Evolutionary conservation across 2,888 invertebrate genomes (phyloP).

Genomic region (Ptycholaimellus sp.): DNA sequence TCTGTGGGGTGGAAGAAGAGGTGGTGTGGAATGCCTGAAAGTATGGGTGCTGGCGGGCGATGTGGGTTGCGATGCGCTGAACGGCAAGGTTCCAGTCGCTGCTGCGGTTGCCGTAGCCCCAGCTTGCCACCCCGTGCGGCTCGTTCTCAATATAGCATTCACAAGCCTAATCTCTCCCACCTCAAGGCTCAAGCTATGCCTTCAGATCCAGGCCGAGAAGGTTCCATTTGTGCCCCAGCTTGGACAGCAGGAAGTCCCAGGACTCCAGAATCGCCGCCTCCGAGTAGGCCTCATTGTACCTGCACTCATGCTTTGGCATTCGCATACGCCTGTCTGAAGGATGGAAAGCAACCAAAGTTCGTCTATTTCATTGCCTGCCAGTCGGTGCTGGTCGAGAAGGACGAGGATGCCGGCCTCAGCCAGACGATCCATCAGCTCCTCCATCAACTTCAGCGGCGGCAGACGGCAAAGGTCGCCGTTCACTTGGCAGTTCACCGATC

Average conservation of each 20-base stretch:
- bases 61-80: not conserved
- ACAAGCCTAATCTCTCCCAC: no score
- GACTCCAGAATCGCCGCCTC: constrained; percentile 1
- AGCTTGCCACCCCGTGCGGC: constrained; percentile 5
- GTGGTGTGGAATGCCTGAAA: not conserved
- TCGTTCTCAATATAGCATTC: constrained; percentile 5
- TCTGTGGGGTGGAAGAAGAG: not conserved
- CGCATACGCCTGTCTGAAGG: not conserved
- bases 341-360: constrained; percentile 2
- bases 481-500: constrained; percentile 1
- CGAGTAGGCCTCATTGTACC: constrained; percentile 4
- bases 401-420: constrained; percentile 3
- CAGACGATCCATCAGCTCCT: constrained; percentile 1
- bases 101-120: constrained; percentile 3
- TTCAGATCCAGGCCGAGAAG: constrained; percentile 5
- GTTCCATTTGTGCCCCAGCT: constrained; percentile 1
- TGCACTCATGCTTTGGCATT: not conserved
- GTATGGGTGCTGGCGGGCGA: not conserved
- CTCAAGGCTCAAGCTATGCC: no score
- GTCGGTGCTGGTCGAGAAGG: constrained; percentile 4
- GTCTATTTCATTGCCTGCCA: constrained; percentile 1
- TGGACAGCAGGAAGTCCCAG: constrained; percentile 1
- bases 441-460: constrained; percentile 1
- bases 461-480: constrained; percentile 2
- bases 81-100: constrained; percentile 6